These are phyloP conservation scores for Drosophila mimetica DNA, from an alignment of 2,888 invertebrate species.

Conservation along the genomic window DNA sequence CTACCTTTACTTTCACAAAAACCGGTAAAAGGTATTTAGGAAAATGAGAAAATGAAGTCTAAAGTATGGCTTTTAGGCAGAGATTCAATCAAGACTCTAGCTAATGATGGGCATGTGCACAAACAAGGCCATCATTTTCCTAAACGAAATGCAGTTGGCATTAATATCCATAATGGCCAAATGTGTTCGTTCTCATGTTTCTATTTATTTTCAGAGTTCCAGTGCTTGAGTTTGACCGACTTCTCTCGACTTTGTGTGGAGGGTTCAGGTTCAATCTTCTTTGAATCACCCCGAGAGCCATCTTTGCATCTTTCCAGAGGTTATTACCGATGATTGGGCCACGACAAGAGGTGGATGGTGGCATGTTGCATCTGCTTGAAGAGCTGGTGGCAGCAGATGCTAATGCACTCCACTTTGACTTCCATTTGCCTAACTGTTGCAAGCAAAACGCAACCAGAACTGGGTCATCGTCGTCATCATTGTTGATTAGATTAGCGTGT, in stretches of 20 bases:
- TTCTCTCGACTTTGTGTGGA: background rate
- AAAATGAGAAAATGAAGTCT: background rate
- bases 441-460: constrained; percentile 44
- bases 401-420: constrained; percentile 43
- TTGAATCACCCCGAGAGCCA: background rate
- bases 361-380: constrained; percentile 18
- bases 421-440: constrained; percentile 36
- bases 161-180: background rate
- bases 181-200: constrained; percentile 9
- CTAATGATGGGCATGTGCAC: background rate
- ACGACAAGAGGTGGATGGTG: constrained; percentile 19
- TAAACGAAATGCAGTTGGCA: constrained; percentile 9
- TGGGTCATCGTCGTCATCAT: constrained; percentile 59
- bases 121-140: background rate
- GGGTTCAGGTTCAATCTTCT: constrained; percentile 8
- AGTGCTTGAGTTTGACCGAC: constrained; percentile 29
- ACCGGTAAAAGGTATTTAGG: background rate
- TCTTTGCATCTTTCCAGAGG: constrained; percentile 12
- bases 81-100: constrained; percentile 1
- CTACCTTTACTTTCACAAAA: background rate
- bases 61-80: background rate
- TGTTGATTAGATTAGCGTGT: constrained; percentile 58
- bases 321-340: constrained; percentile 40
- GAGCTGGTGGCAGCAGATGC: constrained; percentile 42
- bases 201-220: constrained; percentile 11